phyloP scores from a whole-genome alignment of 2,888 invertebrate genomes.

The Lordiphosa fenestrarum region DNA sequence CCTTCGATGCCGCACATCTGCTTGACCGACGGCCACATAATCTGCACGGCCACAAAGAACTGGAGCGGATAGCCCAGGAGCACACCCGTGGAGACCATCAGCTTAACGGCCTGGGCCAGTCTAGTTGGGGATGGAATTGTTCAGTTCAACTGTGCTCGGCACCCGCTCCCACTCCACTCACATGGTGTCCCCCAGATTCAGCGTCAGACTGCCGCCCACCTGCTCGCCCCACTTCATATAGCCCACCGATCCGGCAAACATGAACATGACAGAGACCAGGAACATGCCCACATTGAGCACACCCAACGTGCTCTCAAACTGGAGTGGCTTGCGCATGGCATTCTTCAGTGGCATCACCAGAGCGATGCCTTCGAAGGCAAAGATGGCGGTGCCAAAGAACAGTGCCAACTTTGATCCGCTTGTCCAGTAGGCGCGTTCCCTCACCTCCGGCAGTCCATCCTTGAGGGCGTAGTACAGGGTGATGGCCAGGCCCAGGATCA shows the following conservation, averaged over 20 bases:
- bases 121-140: conserved; percentile 80
- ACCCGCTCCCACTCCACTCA: conserved; percentile 42
- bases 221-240: conserved; percentile 93
- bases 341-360: conserved; percentile 96
- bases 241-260: conserved; percentile 91
- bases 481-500: conserved; percentile 86
- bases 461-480: conserved; percentile 89
- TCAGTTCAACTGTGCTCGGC: too few relatives aligned
- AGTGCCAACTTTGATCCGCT: conserved; percentile 86
- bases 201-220: conserved; percentile 91
- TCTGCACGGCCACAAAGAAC: conserved; percentile 95
- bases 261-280: conserved; percentile 87
- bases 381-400: conserved; percentile 97
- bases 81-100: conserved; percentile 92
- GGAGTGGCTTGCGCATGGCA: conserved; percentile 90
- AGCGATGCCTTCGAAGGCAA: conserved; percentile 98
- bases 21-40: conserved; percentile 89
- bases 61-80: conserved; percentile 95
- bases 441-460: conserved; percentile 85
- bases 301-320: conserved; percentile 90
- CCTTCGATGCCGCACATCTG: conserved; percentile 82
- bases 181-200: conserved; percentile 86
- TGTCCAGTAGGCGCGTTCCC: conserved; percentile 83
- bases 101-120: conserved; percentile 89
- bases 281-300: conserved; percentile 94